phyloP scores from a whole-genome alignment of 1,140 invertebrate species.

The Cydia fagiglandana region DNA sequence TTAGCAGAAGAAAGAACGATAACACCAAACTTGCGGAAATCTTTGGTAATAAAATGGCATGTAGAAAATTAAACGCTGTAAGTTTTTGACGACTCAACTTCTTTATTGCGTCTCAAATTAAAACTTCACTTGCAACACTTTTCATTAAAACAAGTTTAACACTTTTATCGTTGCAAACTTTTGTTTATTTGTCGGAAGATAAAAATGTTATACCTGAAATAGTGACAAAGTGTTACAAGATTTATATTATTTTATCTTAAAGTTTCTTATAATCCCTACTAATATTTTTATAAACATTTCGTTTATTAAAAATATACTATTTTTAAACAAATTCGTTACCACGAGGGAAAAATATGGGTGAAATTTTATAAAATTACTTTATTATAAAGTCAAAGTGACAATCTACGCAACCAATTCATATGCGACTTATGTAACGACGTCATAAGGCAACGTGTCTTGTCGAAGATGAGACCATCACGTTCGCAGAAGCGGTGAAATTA shows the following conservation, averaged over 20 bases:
- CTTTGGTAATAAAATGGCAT: not conserved
- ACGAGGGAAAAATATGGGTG: no score
- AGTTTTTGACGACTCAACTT: constrained; percentile 18
- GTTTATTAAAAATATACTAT: no score
- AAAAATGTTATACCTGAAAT: not conserved
- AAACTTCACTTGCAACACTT: constrained; percentile 16
- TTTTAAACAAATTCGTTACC: no score
- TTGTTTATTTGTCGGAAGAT: not conserved
- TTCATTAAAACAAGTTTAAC: constrained; percentile 7
- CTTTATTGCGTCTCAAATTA: not conserved
- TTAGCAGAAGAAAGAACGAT: not conserved
- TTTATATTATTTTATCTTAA: not conserved
- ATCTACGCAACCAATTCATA: no score
- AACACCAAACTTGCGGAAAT: not conserved
- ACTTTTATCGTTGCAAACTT: not conserved
- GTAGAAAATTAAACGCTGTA: not conserved
- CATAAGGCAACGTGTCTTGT: no score
- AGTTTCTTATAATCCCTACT: not conserved
- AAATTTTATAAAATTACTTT: no score
- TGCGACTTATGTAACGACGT: no score
- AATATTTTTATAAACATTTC: no score
- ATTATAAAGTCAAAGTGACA: no score
- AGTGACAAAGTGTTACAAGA: not conserved
- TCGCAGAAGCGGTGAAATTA: no score
- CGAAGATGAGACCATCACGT: no score